These are phyloP conservation scores for Hoplodrina ambigua DNA, from an alignment of 2,888 invertebrate genomes.

Conservation along the genomic window DNA sequence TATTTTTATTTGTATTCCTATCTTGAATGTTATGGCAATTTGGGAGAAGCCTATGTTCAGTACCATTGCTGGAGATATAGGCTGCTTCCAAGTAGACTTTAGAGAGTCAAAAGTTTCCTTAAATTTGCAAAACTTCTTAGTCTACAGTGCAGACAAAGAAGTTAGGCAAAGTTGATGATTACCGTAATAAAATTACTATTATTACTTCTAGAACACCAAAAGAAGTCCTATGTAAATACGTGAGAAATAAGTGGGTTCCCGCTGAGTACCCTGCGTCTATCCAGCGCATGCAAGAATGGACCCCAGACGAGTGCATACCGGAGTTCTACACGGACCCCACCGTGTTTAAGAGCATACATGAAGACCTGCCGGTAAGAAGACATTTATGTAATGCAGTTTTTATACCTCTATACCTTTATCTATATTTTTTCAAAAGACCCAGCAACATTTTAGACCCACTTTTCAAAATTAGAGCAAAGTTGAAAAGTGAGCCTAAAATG, in stretches of 20 bases:
- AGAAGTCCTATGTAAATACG: constrained; percentile 96
- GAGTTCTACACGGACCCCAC: constrained; percentile 98
- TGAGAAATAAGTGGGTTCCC: constrained; percentile 98
- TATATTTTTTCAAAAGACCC: too few species aligned
- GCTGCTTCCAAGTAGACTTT: not conserved
- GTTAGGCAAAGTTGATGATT: too few species aligned
- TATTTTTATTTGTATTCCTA: not conserved
- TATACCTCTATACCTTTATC: too few species aligned
- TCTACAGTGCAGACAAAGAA: too few species aligned
- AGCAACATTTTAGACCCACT: too few species aligned
- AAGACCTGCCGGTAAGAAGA: constrained; percentile 93
- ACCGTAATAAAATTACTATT: not conserved
- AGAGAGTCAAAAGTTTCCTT: too few species aligned
- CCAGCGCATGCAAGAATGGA: constrained; percentile 98
- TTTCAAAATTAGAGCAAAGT: too few species aligned
- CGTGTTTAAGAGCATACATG: constrained; percentile 98
- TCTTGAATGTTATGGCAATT: not conserved
- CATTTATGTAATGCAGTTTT: not conserved
- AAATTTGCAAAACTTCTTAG: too few species aligned
- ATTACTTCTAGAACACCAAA: constrained; percentile 91
- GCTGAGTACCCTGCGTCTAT: constrained; percentile 97
- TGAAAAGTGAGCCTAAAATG: too few species aligned
- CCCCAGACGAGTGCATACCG: constrained; percentile 99
- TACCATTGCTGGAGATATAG: not conserved
- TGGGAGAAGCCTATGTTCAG: not conserved